Base-by-base conservation (phyloP, 2,113 vertebrate genomes). In the Hippolais icterina region DNA sequence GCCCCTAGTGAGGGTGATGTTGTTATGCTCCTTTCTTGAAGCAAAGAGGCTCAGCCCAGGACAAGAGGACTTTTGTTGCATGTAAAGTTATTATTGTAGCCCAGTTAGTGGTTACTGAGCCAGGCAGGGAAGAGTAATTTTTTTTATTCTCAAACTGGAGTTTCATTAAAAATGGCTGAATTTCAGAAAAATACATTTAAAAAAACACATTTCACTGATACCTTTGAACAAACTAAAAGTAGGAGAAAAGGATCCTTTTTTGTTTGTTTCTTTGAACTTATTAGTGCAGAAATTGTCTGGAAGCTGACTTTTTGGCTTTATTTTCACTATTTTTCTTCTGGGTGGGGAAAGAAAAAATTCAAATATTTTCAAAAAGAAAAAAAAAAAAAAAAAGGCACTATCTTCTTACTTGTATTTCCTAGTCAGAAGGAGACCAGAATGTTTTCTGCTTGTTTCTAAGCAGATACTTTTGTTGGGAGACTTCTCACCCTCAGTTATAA, bases 61-160 rank as follows among this genome's bases (percentile, higher is more conserved):
- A 57, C 0, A 0, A 41, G 37, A 65, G 3, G 27, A 65, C 24
- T 7, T 64, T 35, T 10, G 9, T 21, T 27, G 14, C 27, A 8
- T 5, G 4, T 35, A 2, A 75, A 84, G 7, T 49, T 64, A 22
- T 24, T 60, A 22, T 35, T 44, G 28, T 42, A 52, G n/a, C 13
- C 22, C 29, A 23, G 3, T n/a, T 35, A 66, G 22, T 35, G 31
- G 31, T 37, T 49, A 56, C 1, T 2, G 49, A 52, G 59, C 60
- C 10, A 54, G 10, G 8, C 6, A 60, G 11, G 17, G 15, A 64
- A 59, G 14, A 56, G 17, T 19, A 0, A 29, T 39, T 61, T 77
- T 60, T 90, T 87, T 54, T 42, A 68, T 75, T 20, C 4, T 3
- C 22, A 50, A 27, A 41, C 5, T 15, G 10, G 6, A 2, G 4